Evolutionary conservation across 1,140 invertebrate genomes (phyloP).

Genomic region (Scaptomyza graminum): DNA sequence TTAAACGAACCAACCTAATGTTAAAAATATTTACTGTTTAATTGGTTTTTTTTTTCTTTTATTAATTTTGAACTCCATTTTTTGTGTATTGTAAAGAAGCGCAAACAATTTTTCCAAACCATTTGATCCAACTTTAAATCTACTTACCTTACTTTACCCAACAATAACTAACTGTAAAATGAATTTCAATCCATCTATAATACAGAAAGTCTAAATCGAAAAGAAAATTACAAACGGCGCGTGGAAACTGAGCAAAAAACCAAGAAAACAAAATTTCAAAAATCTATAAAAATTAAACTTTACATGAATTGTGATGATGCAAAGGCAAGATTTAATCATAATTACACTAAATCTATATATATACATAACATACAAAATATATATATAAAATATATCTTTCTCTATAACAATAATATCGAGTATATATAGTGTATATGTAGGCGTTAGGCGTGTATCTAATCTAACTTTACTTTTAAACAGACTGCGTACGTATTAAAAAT

Average conservation of each 20-base stretch:
- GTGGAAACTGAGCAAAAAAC: slow-evolving; percentile 68
- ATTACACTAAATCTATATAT: slow-evolving; percentile 79
- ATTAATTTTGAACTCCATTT: slow-evolving; percentile 34
- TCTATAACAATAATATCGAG: slow-evolving; percentile 53
- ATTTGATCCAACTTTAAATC: slow-evolving; percentile 36
- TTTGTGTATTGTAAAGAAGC: slow-evolving; percentile 68
- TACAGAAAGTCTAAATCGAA: slow-evolving; percentile 14
- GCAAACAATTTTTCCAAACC: slow-evolving; percentile 51
- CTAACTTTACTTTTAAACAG: slow-evolving; percentile 82
- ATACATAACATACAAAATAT: slow-evolving; percentile 49
- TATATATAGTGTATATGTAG: slow-evolving; percentile 78
- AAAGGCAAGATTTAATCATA: slow-evolving; percentile 83
- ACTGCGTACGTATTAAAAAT: slow-evolving; percentile 82
- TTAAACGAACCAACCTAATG: slow-evolving; percentile 59
- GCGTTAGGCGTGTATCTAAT: slow-evolving; percentile 78
- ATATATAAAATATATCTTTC: slow-evolving; percentile 70
- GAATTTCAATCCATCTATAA: slow-evolving; percentile 19
- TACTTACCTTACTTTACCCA: slow-evolving; percentile 31
- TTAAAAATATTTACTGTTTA: slow-evolving; percentile 74
- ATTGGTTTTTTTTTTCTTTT: slow-evolving; percentile 56
- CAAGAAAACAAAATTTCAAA: slow-evolving; percentile 58
- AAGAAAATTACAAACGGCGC: slow-evolving; percentile 47
- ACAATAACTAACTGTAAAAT: slow-evolving; percentile 68
- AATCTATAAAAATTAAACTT: slow-evolving; percentile 51
- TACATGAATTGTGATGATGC: slow-evolving; percentile 83